Conservation (phyloP, 2,797 vertebrate species). For the Hippopotamyrus pictus region DNA sequence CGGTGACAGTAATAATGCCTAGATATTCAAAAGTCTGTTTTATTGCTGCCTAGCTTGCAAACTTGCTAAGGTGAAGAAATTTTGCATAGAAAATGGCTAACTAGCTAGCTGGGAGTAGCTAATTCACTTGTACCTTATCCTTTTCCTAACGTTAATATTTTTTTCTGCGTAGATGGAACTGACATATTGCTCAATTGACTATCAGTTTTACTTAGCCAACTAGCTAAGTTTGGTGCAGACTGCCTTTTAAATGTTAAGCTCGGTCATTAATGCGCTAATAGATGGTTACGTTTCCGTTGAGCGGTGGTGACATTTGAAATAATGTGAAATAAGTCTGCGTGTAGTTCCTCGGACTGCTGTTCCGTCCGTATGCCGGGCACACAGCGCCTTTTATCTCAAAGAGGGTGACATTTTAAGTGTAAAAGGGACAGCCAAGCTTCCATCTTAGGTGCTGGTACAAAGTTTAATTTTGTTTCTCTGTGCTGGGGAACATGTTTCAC, state of each 20-base stretch:
- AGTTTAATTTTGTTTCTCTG: background rate
- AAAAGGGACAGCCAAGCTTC: background rate
- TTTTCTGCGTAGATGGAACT: background rate
- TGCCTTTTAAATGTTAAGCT: background rate
- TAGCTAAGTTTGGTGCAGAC: background rate
- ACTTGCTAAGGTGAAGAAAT: background rate
- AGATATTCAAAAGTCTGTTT: background rate
- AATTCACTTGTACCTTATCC: background rate
- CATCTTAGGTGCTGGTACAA: background rate
- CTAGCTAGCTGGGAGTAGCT: background rate
- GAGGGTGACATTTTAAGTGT: conserved; percentile 6
- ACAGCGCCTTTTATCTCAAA: background rate
- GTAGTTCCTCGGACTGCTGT: background rate
- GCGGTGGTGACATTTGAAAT: background rate
- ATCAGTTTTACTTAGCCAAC: background rate
- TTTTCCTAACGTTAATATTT: background rate
- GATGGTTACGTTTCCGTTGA: background rate
- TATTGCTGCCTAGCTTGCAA: background rate
- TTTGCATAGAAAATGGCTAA: background rate
- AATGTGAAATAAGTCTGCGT: background rate
- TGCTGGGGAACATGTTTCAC: background rate
- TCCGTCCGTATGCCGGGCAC: background rate
- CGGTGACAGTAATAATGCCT: background rate
- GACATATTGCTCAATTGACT: background rate
- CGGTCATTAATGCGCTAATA: background rate